Evolutionary conservation across 2,888 invertebrate species (phyloP).

Genomic region (Mycalesis mineus): DNA sequence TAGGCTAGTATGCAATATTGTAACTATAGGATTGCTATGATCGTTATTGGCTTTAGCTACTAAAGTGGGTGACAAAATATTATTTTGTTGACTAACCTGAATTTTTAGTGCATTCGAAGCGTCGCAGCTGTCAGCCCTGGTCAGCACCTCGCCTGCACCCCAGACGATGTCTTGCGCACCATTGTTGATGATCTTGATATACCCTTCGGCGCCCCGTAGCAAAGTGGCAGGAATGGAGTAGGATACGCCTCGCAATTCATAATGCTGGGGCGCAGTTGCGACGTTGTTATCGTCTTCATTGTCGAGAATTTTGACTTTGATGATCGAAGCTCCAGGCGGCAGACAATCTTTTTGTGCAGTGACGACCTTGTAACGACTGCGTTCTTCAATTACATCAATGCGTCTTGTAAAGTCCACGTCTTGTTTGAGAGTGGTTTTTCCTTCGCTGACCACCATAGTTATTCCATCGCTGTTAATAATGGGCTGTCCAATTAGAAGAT

Average conservation of each 20-base stretch:
- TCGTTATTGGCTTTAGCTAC: too few species aligned
- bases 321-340: neutral
- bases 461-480: neutral
- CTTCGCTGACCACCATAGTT: neutral
- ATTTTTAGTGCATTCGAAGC: too few species aligned
- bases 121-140: neutral
- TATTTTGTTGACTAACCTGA: too few species aligned
- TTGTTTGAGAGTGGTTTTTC: neutral
- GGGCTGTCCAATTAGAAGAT: slow-evolving; percentile 8
- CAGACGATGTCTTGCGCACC: neutral
- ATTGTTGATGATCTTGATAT: neutral
- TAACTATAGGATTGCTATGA: too few species aligned
- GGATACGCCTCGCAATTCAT: slow-evolving; percentile 3
- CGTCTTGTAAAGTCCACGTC: neutral
- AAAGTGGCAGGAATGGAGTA: neutral
- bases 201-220: neutral
- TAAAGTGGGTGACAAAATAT: too few species aligned
- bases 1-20: too few species aligned
- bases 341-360: neutral
- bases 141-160: neutral
- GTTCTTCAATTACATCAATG: neutral
- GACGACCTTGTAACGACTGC: neutral
- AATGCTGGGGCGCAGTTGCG: slow-evolving; percentile 6
- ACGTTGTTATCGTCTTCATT: slow-evolving; percentile 8
- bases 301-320: neutral